These are phyloP conservation scores for Nycticorax nycticorax DNA, from an alignment of 2,113 vertebrate species.

Conservation along the genomic window DNA sequence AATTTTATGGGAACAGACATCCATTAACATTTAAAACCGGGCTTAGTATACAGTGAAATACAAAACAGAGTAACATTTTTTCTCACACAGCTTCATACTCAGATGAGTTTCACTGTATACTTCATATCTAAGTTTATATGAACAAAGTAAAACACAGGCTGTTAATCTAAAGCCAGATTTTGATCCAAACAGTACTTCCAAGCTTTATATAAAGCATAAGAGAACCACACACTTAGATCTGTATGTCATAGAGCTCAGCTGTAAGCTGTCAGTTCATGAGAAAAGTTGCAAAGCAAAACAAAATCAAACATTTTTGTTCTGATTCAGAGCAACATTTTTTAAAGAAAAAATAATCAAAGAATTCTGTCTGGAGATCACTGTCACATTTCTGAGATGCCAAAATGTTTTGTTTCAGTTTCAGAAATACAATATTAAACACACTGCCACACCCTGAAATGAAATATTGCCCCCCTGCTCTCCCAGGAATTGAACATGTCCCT, in stretches of 20 bases:
- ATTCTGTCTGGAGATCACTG: neutral
- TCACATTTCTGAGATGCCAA: neutral
- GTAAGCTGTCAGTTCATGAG: neutral
- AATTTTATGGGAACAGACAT: neutral
- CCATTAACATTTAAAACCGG: neutral
- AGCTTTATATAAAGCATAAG: neutral
- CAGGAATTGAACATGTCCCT: neutral
- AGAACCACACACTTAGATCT: neutral
- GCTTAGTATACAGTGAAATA: neutral
- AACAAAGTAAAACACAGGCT: neutral
- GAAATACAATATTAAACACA: neutral
- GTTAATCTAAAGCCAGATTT: neutral
- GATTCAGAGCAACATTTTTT: neutral
- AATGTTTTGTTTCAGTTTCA: neutral
- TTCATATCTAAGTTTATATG: neutral
- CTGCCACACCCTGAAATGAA: neutral
- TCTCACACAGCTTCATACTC: neutral
- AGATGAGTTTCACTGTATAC: neutral
- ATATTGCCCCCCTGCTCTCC: neutral
- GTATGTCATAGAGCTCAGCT: fast-evolving
- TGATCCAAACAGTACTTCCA: neutral
- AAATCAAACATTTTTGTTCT: neutral
- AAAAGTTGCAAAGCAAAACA: neutral
- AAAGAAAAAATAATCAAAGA: neutral
- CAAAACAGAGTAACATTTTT: neutral